phyloP scores from a whole-genome alignment of 2,888 invertebrate species.

The Drosophila longiperda region DNA sequence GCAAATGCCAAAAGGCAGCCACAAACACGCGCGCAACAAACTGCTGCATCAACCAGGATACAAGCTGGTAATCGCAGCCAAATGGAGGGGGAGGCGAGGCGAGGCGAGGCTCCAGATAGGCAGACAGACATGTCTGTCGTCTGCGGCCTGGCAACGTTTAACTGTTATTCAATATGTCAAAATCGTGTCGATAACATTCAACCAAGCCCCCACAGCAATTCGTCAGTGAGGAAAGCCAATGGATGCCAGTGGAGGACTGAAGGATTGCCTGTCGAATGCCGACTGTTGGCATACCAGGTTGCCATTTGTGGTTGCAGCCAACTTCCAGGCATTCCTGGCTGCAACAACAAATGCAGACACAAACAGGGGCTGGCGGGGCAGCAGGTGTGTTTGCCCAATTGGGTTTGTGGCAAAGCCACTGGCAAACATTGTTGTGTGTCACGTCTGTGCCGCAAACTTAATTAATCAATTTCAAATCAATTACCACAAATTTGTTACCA shows the following conservation, averaged over 20 bases:
- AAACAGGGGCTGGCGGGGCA: background rate
- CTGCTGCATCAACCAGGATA: conserved; percentile 42
- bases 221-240: conserved; percentile 2
- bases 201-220: conserved; percentile 49
- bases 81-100: background rate
- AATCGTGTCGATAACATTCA: conserved; percentile 80
- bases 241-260: conserved; percentile 16
- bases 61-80: conserved; percentile 22
- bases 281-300: conserved; percentile 34
- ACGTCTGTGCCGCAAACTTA: conserved; percentile 58
- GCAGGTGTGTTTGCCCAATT: background rate
- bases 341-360: conserved; percentile 12
- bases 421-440: conserved; percentile 35
- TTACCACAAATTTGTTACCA: conserved; percentile 82
- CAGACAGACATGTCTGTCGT: conserved; percentile 55
- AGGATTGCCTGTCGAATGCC: conserved; percentile 15
- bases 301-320: conserved; percentile 70
- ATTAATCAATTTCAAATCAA: conserved; percentile 82
- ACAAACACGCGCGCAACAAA: conserved; percentile 65
- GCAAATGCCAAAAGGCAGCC: conserved; percentile 80
- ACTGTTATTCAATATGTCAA: conserved; percentile 82
- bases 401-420: conserved; percentile 32
- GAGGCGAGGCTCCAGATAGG: conserved; percentile 14
- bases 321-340: conserved; percentile 29
- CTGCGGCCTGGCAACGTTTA: conserved; percentile 66